phyloP scores from a whole-genome alignment of 2,888 invertebrate species.

The Tetragonisca angustula region DNA sequence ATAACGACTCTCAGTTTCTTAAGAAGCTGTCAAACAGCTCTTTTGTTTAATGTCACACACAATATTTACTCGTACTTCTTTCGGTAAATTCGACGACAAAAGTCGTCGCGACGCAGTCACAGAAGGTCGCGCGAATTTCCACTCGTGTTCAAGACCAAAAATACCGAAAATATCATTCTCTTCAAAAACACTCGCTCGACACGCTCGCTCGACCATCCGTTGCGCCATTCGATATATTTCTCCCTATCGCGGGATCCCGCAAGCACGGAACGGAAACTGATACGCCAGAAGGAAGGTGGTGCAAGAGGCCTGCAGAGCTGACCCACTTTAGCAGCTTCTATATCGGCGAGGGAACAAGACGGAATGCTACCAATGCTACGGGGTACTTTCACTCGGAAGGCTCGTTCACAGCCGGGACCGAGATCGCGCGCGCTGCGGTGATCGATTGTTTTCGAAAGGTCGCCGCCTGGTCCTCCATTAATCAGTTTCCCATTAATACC shows the following conservation, averaged over 20 bases:
- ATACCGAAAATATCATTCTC: neutral
- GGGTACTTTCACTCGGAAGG: conserved; percentile 79
- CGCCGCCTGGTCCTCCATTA: conserved; percentile 75
- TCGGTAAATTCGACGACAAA: neutral
- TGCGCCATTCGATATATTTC: neutral
- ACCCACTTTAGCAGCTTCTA: conserved; percentile 74
- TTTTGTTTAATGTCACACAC: neutral
- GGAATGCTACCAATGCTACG: conserved; percentile 78
- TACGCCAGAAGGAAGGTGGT: conserved; percentile 72
- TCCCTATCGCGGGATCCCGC: conserved; percentile 11
- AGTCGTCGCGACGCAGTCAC: neutral
- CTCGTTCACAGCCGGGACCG: conserved; percentile 69
- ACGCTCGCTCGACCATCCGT: neutral
- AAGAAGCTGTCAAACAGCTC: neutral
- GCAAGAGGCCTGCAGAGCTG: conserved; percentile 75
- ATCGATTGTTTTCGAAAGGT: conserved; percentile 80
- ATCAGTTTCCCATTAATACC: conserved; percentile 72
- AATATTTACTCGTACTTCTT: neutral
- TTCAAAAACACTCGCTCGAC: neutral
- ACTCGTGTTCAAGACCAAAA: too few species aligned
- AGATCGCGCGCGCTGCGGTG: conserved; percentile 50
- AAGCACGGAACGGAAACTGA: conserved; percentile 61
- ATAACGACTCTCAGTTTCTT: neutral
- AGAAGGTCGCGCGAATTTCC: neutral
- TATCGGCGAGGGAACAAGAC: conserved; percentile 77